Percentiles rank a stretch among this genome's conserved stretches.
Evolutionary conservation across 2,797 vertebrate species (phyloP).

Genomic region (Eleutherodactylus coqui): DNA sequence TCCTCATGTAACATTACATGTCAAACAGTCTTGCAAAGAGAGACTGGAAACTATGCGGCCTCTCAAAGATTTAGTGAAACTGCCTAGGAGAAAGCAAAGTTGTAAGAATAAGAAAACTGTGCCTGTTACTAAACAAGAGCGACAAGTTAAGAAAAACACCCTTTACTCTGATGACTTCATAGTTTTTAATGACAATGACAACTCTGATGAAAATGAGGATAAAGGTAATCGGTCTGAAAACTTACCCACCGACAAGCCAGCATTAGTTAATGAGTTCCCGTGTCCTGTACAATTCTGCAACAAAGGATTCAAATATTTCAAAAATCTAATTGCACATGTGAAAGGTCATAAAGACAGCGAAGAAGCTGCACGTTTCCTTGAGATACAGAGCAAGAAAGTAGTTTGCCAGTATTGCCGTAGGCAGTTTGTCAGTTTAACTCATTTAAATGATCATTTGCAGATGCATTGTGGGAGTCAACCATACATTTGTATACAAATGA

Average conservation of each 20-base stretch:
- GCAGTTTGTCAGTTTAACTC: slow-evolving; percentile 92
- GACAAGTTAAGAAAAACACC: slow-evolving; percentile 85
- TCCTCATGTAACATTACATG: slow-evolving; percentile 93
- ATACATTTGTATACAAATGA: slow-evolving; percentile 96
- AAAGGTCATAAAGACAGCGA: slow-evolving; percentile 90
- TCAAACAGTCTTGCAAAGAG: slow-evolving; percentile 95
- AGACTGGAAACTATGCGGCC: slow-evolving; percentile 92
- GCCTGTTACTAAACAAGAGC: slow-evolving; percentile 78
- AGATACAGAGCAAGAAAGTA: slow-evolving; percentile 96
- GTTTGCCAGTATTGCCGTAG: slow-evolving; percentile 97
- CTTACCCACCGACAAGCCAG: slow-evolving; percentile 72
- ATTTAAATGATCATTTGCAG: slow-evolving; percentile 95
- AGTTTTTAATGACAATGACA: slow-evolving; percentile 79
- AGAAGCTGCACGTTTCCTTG: slow-evolving; percentile 92
- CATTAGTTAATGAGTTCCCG: slow-evolving; percentile 80
- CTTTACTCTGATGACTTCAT: slow-evolving; percentile 78
- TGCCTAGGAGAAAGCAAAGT: slow-evolving; percentile 78
- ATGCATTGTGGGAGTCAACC: slow-evolving; percentile 95
- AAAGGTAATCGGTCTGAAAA: slow-evolving; percentile 79
- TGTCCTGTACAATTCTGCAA: slow-evolving; percentile 86
- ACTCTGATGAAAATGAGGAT: slow-evolving; percentile 77
- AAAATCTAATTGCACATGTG: slow-evolving; percentile 92
- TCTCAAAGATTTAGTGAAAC: slow-evolving; percentile 82
- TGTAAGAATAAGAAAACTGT: slow-evolving; percentile 78
- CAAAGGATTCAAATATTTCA: slow-evolving; percentile 94